These are phyloP conservation scores for Leucoraja erinaceus DNA, from an alignment of 2,113 vertebrate genomes.

Conservation along the genomic window DNA sequence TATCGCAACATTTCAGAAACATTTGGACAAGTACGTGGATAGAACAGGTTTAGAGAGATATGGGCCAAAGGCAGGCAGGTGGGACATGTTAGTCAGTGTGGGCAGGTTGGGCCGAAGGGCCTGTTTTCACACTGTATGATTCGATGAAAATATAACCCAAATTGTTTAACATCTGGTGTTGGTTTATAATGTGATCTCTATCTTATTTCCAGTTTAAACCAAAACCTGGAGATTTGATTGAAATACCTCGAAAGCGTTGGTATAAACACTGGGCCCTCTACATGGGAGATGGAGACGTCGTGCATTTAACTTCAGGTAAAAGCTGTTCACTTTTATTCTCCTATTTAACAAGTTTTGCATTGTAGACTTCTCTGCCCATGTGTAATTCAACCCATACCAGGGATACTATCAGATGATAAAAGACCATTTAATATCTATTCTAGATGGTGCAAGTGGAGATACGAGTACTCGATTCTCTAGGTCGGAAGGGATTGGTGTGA, in stretches of 20 bases:
- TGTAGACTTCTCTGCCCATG: background rate
- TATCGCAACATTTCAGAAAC: too few species aligned
- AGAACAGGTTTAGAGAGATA: too few species aligned
- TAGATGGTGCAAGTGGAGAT: background rate
- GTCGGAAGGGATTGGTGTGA: conserved; percentile 43
- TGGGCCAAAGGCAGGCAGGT: too few species aligned
- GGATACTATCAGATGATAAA: too few species aligned
- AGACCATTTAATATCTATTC: background rate
- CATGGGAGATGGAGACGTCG: conserved; percentile 65
- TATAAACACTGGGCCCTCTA: conserved; percentile 81
- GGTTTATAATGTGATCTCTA: background rate
- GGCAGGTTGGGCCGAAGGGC: too few species aligned
- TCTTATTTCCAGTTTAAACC: conserved; percentile 44
- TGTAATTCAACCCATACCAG: background rate
- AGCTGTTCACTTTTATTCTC: background rate
- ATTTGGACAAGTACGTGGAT: too few species aligned
- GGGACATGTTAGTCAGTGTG: too few species aligned
- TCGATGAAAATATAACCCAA: background rate
- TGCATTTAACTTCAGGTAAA: conserved; percentile 51
- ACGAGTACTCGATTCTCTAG: background rate
- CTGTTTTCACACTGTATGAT: too few species aligned
- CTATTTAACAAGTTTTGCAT: background rate
- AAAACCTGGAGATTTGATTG: conserved; percentile 69
- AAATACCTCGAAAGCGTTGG: conserved; percentile 61
- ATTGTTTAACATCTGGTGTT: background rate